Conservation (phyloP, 2,113 vertebrate genomes). For the Trematocara unimaculatum region DNA sequence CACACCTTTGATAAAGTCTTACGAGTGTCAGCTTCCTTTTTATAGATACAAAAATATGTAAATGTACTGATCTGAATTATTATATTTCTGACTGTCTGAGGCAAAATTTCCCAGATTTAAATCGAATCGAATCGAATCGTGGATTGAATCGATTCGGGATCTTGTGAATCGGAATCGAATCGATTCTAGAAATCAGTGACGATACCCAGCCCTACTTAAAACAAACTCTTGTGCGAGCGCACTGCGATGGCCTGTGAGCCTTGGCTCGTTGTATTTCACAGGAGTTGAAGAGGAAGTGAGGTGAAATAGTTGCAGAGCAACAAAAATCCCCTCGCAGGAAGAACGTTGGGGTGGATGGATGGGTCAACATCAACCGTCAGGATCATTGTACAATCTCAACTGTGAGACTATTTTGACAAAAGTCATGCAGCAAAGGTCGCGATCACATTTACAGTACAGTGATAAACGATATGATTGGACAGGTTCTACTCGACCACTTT, state of each 20-base stretch:
- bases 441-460: accelerated
- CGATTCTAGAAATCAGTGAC: too few species aligned
- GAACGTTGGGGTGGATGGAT: background rate
- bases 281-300: background rate
- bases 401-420: background rate
- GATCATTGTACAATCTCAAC: background rate
- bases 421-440: background rate
- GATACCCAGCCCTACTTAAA: too few species aligned
- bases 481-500: background rate
- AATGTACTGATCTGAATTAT: too few species aligned
- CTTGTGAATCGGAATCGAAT: too few species aligned
- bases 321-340: background rate
- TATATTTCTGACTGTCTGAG: too few species aligned
- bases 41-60: too few species aligned
- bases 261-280: accelerated
- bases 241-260: too few species aligned
- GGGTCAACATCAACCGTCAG: background rate
- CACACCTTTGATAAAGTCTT: too few species aligned
- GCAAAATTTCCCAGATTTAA: too few species aligned
- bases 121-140: too few species aligned
- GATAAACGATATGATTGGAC: background rate
- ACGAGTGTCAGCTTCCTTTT: too few species aligned
- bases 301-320: background rate
- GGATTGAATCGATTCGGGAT: too few species aligned
- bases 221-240: background rate